Conservation (phyloP, 2,888 invertebrate genomes). For the Baronia brevicornis region DNA sequence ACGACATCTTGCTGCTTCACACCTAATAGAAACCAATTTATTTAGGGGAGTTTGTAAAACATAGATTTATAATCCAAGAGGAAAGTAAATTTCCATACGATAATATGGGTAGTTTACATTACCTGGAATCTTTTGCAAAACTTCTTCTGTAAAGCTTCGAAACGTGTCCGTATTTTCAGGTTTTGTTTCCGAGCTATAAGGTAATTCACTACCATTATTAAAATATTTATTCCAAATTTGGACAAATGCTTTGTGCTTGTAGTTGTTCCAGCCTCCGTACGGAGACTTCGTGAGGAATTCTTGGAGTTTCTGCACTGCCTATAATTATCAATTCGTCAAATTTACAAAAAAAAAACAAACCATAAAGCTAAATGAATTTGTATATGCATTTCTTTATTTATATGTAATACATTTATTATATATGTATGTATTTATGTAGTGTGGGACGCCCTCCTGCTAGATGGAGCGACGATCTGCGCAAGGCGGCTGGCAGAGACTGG, state of each 20-base stretch:
- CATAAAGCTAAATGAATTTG: too few relatives aligned
- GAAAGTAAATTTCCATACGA: slow-evolving; percentile 1
- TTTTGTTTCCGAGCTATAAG: slow-evolving; percentile 10
- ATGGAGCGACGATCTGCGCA: too few relatives aligned
- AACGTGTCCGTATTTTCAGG: slow-evolving; percentile 19
- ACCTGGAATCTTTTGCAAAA: slow-evolving; percentile 43
- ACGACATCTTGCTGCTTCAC: slow-evolving; percentile 32
- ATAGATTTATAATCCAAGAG: too few relatives aligned
- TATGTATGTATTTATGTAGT: too few relatives aligned
- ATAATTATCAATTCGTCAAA: slow-evolving; percentile 4
- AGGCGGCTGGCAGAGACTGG: too few relatives aligned
- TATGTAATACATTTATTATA: too few relatives aligned
- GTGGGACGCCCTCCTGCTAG: too few relatives aligned
- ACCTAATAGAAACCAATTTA: slow-evolving; percentile 27
- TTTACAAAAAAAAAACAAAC: too few relatives aligned
- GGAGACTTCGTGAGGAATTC: slow-evolving; percentile 63
- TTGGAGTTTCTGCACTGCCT: slow-evolving; percentile 74
- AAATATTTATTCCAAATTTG: slow-evolving; percentile 54
- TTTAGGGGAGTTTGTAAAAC: too few relatives aligned
- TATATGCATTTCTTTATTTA: too few relatives aligned
- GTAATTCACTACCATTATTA: slow-evolving; percentile 16
- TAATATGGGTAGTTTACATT: slow-evolving; percentile 5
- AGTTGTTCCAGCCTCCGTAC: slow-evolving; percentile 74
- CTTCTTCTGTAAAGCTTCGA: slow-evolving; percentile 32
- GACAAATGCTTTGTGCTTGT: slow-evolving; percentile 72